Evolutionary conservation across 2,113 vertebrate genomes (phyloP), one percentile per base, ranked within the genome.

Genomic region (Chionis minor): DNA sequence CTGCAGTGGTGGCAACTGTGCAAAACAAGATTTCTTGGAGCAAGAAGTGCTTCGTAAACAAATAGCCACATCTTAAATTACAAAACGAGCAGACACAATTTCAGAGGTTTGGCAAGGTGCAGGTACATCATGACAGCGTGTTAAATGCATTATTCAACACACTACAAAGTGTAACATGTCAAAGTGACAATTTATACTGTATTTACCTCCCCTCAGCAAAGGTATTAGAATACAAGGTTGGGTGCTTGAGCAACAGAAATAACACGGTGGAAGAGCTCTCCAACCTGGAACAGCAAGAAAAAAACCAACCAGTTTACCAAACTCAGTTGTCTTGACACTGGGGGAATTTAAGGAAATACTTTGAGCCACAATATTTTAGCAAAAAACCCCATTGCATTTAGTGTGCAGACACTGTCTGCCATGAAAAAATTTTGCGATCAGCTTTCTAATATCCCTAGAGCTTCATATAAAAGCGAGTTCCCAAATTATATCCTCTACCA

Each of bases 101-200:
- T 73, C 35, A 87, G 67, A 38, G 1, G 2, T 27, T 79, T 91
- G 86, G 75, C 93, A 84, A 55, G 49, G 79, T 27, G 58, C 93
- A 82, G 85, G 92, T 61, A 78, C 93, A 81, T 15, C 61, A 1
- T 49, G 26, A 86, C 83, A 86, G 62, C 6, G 1, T 83, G 94
- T 91, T 75, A 51, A 86, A 95, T 91, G 85, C 95, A 96, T 97
- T 97, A 93, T 96, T 96, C 96, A 95, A 17, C 55, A 38, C 69
- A 3, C 67, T 59, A 54, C 91, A 86, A 86, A 83, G 63, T 23
- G 40, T 30, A 72, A 66, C 66, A 0, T 5, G 85, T 30, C 56
- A 22, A 83, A 91, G 82, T 62, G 86, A 94, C 92, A 66, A 70
- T 90, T 92, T 56, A 33, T 7, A 14, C 63, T 38, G 81, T 56